Evolutionary conservation across 2,797 vertebrate genomes (phyloP).

Genomic region (Myripristis jacobus): DNA sequence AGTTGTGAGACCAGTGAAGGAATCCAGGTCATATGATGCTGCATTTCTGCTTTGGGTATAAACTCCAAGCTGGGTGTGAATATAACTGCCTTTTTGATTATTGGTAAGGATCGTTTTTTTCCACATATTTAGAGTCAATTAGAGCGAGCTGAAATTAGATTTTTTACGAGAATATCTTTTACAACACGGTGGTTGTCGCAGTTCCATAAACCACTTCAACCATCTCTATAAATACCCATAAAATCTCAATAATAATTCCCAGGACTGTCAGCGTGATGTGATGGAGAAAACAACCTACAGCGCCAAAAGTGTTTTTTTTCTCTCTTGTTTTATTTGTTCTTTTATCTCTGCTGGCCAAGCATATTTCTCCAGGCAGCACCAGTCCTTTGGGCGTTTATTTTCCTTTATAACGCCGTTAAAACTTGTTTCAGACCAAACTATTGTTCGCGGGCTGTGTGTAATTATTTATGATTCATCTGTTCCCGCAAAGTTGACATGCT

Average conservation of each 20-base stretch:
- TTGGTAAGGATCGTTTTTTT: constrained; percentile 37
- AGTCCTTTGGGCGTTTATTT: constrained; percentile 10
- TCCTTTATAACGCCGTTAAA: constrained; percentile 41
- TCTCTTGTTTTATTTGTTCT: constrained; percentile 28
- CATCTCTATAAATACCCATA: constrained; percentile 60
- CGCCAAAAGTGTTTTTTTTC: constrained; percentile 53
- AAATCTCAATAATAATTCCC: constrained; percentile 56
- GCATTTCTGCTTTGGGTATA: constrained; percentile 25
- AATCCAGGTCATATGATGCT: constrained; percentile 53
- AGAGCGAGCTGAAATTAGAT: constrained; percentile 55
- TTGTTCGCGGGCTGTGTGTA: constrained; percentile 24
- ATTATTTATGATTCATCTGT: constrained; percentile 62
- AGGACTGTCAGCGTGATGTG: constrained; percentile 36
- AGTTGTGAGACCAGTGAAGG: constrained; percentile 40
- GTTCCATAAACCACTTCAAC: constrained; percentile 65
- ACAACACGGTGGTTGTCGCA: constrained; percentile 37
- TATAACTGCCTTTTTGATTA: constrained; percentile 29
- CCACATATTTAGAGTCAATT: constrained; percentile 63
- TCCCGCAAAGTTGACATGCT: constrained; percentile 50
- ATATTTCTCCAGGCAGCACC: neutral
- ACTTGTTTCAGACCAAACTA: constrained; percentile 46
- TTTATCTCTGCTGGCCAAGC: constrained; percentile 30
- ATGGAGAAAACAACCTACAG: constrained; percentile 57
- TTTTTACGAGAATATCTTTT: constrained; percentile 62
- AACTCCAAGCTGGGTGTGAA: constrained; percentile 39